Base-by-base conservation (phyloP, 2,888 invertebrate genomes). In the Cecidostiba fungosa region DNA sequence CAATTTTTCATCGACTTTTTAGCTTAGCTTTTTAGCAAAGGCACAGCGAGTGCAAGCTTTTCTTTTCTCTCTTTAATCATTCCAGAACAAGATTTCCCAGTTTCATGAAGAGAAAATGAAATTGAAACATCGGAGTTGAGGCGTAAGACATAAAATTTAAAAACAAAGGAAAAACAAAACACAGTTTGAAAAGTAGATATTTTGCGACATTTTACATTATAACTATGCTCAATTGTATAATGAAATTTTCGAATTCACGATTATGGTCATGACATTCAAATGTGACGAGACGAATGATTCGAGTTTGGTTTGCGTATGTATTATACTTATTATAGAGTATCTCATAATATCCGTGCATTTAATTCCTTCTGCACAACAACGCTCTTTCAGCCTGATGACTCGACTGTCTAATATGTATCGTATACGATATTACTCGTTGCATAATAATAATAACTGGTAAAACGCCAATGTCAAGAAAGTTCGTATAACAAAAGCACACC, bases 51-150 rank as follows among this genome's bases (percentile, higher is more conserved):
- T 12, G 43, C 43, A 43, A 43, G 12, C 43, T 43, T 12, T 43
- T 43, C 10, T 43, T 43, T 2, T 39, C 8, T 43, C 10, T 43
- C 43, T 43, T 43, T 43, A 66, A 14, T 62, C n/a, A n/a, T 54
- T 29, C 23, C 62, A 82, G 85, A 83, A 80, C 32, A 47, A 72
- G 82, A 86, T 83, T 86, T 83, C 82, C 79, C 80, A 86, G 59
- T 26, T 80, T 19, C 76, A 62, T 81, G n/a, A 36, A 54, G 19
- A 73, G 70, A 62, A 39, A 80, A 47, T 76, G 80, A 86, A 70
- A 82, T 16, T 77, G 29, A 43, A 81, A 16, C 23, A 74, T 39
- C 29, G 23, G 16, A 66, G 69, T 50, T 29, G 79, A 86, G 72
- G 80, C 77, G 47, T 66, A 19, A 69, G 72, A 66, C 26, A 26